Conservation (phyloP, 2,888 invertebrate species). For the Diabrotica balteata region DNA sequence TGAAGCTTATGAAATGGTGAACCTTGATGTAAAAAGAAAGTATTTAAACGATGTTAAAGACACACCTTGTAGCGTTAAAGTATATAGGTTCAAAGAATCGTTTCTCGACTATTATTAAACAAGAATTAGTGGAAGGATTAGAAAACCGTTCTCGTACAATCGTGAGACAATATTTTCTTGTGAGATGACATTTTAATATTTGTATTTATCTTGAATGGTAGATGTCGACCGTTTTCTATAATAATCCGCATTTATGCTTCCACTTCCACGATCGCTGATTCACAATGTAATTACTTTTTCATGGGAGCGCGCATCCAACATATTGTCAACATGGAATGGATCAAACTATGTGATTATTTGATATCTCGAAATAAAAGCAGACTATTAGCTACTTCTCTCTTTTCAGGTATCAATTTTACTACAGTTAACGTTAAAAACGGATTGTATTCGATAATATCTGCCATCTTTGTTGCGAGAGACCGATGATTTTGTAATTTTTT, state of each 20-base stretch:
- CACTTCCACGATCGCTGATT: constrained; percentile 20
- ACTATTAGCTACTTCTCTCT: constrained; percentile 7
- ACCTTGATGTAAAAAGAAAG: no score
- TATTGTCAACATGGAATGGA: constrained; percentile 36
- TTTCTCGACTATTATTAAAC: constrained; percentile 26
- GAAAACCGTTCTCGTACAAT: constrained; percentile 31
- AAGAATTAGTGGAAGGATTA: constrained; percentile 25
- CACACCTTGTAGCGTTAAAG: no score
- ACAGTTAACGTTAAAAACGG: constrained; percentile 30
- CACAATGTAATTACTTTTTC: constrained; percentile 38
- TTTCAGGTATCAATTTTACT: constrained; percentile 32
- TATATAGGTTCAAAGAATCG: constrained; percentile 16
- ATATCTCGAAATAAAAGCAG: constrained; percentile 26
- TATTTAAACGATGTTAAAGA: no score
- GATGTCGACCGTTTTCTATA: constrained; percentile 32
- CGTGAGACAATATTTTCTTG: constrained; percentile 38
- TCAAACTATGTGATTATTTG: constrained; percentile 34
- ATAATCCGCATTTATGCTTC: constrained; percentile 35
- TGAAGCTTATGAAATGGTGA: no score
- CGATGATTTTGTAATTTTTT: constrained; percentile 6
- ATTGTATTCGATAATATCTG: constrained; percentile 9
- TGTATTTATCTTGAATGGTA: constrained; percentile 34
- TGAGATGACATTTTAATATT: constrained; percentile 43
- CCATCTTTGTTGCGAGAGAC: constrained; percentile 22
- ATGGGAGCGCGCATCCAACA: constrained; percentile 39